phyloP scores from a whole-genome alignment of 2,888 invertebrate species.

The Xestia ashworthii region DNA sequence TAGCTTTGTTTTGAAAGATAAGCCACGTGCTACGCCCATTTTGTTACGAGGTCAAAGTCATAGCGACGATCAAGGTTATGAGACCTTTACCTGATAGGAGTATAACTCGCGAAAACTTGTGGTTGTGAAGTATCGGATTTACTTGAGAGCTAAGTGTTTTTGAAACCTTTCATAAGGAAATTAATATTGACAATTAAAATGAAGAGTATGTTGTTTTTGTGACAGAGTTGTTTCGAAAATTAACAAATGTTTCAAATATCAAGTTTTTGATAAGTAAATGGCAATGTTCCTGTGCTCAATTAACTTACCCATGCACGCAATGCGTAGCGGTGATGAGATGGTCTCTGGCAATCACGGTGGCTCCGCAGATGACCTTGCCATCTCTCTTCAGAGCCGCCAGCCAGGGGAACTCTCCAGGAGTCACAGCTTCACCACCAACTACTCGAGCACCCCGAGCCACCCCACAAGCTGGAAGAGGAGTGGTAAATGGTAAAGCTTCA shows the following conservation, averaged over 20 bases:
- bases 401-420: conserved; percentile 94
- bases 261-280: no score
- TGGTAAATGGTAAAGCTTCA: neutral
- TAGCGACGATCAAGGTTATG: conserved; percentile 67
- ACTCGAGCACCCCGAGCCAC: conserved; percentile 91
- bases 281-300: neutral
- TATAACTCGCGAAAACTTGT: conserved; percentile 45
- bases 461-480: conserved; percentile 88
- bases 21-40: conserved; percentile 62
- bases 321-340: conserved; percentile 95
- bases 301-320: conserved; percentile 93
- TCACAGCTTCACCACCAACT: conserved; percentile 93
- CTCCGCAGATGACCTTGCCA: conserved; percentile 93
- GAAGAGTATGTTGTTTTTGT: conserved; percentile 14
- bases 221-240: conserved; percentile 2
- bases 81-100: conserved; percentile 48
- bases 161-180: conserved; percentile 23
- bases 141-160: conserved; percentile 28
- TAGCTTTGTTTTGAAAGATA: conserved; percentile 64
- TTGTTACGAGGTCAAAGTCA: conserved; percentile 73
- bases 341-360: conserved; percentile 92
- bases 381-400: conserved; percentile 92
- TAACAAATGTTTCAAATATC: conserved; percentile 5
- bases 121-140: conserved; percentile 25
- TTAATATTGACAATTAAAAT: neutral